Evolutionary conservation across 2,888 invertebrate species (phyloP).

Genomic region (Pegoplata infirma): DNA sequence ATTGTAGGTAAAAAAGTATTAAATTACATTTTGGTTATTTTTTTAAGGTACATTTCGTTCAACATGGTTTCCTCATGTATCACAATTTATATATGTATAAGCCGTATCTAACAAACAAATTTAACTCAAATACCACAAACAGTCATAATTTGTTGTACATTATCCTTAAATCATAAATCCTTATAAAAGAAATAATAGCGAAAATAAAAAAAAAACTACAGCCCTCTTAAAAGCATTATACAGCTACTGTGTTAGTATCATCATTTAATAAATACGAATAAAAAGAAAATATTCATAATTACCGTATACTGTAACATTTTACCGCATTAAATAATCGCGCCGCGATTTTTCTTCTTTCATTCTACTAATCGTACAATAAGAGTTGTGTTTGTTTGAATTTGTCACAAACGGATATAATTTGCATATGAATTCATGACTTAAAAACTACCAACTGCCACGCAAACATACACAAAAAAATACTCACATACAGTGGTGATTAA

Average conservation of each 20-base stretch:
- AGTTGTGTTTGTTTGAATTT: background rate
- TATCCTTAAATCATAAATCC: conserved; percentile 33
- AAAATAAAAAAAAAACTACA: no score
- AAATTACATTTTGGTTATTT: background rate
- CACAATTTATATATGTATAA: no score
- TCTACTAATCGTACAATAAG: no score
- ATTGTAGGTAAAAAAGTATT: background rate
- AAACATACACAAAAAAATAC: background rate
- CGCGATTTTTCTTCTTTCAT: conserved; percentile 10
- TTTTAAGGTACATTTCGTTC: no score
- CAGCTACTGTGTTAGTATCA: background rate
- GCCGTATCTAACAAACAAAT: conserved; percentile 12
- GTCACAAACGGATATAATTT: conserved; percentile 37
- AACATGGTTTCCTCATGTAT: no score
- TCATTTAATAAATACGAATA: background rate
- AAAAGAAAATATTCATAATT: conserved; percentile 25
- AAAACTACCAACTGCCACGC: conserved; percentile 15
- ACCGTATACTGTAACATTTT: conserved; percentile 29
- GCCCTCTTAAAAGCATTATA: conserved; percentile 8
- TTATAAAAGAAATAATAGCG: no score
- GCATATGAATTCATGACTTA: conserved; percentile 45
- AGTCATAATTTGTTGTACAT: conserved; percentile 52
- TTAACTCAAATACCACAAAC: conserved; percentile 49
- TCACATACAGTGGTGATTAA: background rate
- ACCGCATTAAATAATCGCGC: conserved; percentile 26